Conservation (phyloP, 30 jellyfish, hydroid and myxozoan species). For the Turritopsis rubra region DNA sequence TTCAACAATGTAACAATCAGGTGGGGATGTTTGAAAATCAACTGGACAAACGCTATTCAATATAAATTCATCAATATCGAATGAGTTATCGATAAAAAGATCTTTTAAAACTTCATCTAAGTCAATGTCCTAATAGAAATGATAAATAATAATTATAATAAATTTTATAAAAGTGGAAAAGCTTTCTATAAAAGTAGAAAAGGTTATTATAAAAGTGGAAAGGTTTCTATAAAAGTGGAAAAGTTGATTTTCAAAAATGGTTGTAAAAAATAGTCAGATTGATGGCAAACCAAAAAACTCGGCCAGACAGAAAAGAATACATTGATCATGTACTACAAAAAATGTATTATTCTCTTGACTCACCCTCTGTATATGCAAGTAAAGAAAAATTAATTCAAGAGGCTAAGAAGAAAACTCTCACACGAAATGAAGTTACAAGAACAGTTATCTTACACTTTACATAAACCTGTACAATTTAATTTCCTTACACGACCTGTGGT, state of each 20-base stretch:
- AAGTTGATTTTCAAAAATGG: too few relatives aligned
- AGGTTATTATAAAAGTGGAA: too few relatives aligned
- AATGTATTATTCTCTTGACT: background rate
- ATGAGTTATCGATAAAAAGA: background rate
- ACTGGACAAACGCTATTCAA: too few relatives aligned
- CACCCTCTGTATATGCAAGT: background rate
- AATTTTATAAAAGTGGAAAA: background rate
- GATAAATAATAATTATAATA: too few relatives aligned
- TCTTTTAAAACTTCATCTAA: background rate
- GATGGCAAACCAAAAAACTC: too few relatives aligned
- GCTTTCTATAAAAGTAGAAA: background rate
- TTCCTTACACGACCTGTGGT: slow-evolving; percentile 32
- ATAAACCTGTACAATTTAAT: slow-evolving; percentile 24
- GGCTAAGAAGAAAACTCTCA: background rate
- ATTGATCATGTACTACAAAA: background rate
- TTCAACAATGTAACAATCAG: background rate
- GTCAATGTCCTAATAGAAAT: background rate
- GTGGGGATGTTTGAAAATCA: too few relatives aligned
- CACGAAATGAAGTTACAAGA: background rate
- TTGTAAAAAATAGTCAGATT: too few relatives aligned
- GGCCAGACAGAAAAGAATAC: too few relatives aligned
- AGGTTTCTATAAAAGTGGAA: too few relatives aligned
- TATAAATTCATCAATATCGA: too few relatives aligned
- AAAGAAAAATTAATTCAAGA: background rate
- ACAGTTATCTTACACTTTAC: slow-evolving; percentile 35